Conservation (phyloP, 2,888 invertebrate genomes). For the Carterocephalus palaemon region DNA sequence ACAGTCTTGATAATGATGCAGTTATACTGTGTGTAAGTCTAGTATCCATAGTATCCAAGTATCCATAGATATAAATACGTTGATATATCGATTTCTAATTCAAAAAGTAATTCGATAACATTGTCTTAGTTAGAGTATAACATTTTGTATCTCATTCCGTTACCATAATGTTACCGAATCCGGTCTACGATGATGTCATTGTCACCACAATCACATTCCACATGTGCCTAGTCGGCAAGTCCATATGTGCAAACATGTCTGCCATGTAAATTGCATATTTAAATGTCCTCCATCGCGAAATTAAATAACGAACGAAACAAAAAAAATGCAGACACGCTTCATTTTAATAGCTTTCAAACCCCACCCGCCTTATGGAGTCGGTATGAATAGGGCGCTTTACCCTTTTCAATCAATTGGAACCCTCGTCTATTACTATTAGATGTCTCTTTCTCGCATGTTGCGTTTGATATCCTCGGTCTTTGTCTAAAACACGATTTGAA, state of each 20-base stretch:
- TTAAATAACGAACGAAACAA: conserved; percentile 74
- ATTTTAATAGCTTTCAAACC: conserved; percentile 45
- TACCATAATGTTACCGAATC: conserved; percentile 2
- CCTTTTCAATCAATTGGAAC: conserved; percentile 70
- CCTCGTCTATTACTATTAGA: conserved; percentile 55
- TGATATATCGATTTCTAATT: too few relatives aligned
- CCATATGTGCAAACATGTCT: conserved; percentile 50
- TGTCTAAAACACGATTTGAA: conserved; percentile 53
- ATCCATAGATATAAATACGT: too few relatives aligned
- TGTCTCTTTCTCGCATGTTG: conserved; percentile 43
- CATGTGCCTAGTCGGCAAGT: conserved; percentile 19
- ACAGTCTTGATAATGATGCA: too few relatives aligned
- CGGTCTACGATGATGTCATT: conserved; percentile 13
- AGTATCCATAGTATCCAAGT: too few relatives aligned
- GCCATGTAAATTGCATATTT: conserved; percentile 71
- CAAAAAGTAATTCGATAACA: too few relatives aligned
- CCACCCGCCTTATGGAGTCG: conserved; percentile 62
- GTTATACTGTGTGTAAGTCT: too few relatives aligned
- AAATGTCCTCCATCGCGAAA: conserved; percentile 74
- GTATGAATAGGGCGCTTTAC: conserved; percentile 59
- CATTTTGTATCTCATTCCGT: too few relatives aligned
- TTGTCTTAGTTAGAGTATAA: too few relatives aligned
- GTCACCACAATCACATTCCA: conserved; percentile 12
- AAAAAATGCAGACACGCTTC: conserved; percentile 60
- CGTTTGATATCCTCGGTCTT: conserved; percentile 35